These are phyloP conservation scores for Chironomus striatipennis DNA, from an alignment of 1,140 invertebrate species.

Conservation along the genomic window DNA sequence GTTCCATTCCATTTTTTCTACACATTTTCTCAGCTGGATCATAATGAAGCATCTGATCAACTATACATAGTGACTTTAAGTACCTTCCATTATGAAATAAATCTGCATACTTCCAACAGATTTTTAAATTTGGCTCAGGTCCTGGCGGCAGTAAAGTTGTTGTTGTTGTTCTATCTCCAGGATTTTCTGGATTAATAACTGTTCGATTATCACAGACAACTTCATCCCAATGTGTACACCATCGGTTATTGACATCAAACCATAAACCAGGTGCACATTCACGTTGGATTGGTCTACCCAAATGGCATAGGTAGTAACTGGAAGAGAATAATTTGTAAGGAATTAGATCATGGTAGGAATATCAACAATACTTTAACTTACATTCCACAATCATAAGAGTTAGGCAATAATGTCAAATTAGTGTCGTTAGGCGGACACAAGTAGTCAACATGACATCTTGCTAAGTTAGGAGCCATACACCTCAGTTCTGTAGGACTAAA, in stretches of 20 bases:
- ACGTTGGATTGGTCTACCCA: not conserved
- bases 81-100: not conserved
- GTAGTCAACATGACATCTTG: not conserved
- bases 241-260: not conserved
- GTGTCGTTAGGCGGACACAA: not conserved
- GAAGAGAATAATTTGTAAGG: too few relatives aligned
- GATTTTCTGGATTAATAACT: not conserved
- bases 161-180: not conserved
- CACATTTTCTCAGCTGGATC: not conserved
- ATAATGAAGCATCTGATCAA: not conserved
- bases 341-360: too few relatives aligned
- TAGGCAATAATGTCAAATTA: not conserved
- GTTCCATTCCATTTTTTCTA: not conserved
- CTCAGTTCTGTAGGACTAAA: not conserved
- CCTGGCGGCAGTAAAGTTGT: not conserved
- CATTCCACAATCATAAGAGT: not conserved
- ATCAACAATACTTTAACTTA: not conserved
- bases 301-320: not conserved
- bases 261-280: not conserved
- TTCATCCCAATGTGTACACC: not conserved
- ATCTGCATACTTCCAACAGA: not conserved
- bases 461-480: not conserved
- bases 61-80: not conserved
- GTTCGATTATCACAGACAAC: not conserved
- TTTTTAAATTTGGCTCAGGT: not conserved